These are phyloP conservation scores for Patella depressa DNA, from an alignment of 2,888 invertebrate species.

Conservation along the genomic window DNA sequence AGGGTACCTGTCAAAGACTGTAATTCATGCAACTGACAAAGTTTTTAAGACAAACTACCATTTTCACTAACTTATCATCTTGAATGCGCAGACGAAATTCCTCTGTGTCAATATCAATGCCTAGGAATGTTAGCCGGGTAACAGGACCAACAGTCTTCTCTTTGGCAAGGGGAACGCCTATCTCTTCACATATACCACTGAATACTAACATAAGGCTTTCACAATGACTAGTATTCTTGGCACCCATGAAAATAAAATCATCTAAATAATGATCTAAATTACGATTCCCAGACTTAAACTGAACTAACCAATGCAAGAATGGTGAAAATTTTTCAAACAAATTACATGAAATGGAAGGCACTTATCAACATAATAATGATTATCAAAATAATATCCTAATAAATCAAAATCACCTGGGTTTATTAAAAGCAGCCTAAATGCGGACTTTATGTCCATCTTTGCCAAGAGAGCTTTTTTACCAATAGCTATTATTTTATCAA, in stretches of 20 bases:
- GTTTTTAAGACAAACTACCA: neutral
- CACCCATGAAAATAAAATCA: constrained; percentile 25
- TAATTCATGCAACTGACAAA: neutral
- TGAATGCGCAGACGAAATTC: neutral
- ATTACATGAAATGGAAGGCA: constrained; percentile 16
- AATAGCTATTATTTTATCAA: constrained; percentile 24
- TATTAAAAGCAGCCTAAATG: constrained; percentile 33
- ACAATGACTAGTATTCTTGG: neutral
- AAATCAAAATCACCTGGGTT: constrained; percentile 31
- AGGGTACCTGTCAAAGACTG: neutral
- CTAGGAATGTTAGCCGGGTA: neutral
- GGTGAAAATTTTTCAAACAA: neutral
- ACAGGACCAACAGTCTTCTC: neutral
- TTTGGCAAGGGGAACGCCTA: neutral
- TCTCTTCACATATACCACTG: neutral
- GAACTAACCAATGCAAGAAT: neutral
- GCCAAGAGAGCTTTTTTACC: constrained; percentile 23
- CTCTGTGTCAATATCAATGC: neutral
- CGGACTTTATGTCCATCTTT: constrained; percentile 35
- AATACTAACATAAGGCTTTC: neutral
- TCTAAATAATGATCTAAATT: constrained; percentile 27
- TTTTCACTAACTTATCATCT: neutral
- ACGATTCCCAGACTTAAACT: neutral
- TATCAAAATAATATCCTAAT: constrained; percentile 28
- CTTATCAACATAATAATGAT: constrained; percentile 28